phyloP scores from a whole-genome alignment of 2,113 vertebrate species.

The Rhipidura dahli region DNA sequence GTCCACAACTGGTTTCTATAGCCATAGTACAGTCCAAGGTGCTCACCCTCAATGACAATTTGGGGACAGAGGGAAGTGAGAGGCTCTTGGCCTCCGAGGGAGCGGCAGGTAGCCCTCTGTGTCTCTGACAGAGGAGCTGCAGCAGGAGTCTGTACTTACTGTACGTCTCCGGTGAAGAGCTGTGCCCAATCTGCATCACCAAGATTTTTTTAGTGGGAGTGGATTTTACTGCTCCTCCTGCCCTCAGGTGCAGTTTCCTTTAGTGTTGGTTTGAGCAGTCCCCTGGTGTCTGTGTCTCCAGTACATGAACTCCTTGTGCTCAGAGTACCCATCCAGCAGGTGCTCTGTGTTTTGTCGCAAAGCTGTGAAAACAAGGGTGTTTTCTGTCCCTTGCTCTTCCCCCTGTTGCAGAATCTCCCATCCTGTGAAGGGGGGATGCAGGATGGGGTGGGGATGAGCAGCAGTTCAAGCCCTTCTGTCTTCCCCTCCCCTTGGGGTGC shows the following conservation, averaged over 20 bases:
- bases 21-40: background rate
- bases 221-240: background rate
- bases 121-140: accelerated
- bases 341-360: background rate
- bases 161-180: background rate
- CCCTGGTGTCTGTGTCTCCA: background rate
- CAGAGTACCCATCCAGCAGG: background rate
- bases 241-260: background rate
- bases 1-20: background rate
- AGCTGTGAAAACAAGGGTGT: background rate
- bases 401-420: background rate
- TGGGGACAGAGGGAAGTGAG: background rate
- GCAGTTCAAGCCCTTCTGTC: background rate
- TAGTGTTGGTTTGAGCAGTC: background rate
- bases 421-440: background rate
- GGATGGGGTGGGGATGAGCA: background rate
- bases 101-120: background rate
- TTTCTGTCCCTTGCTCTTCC: background rate
- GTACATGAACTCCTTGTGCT: background rate
- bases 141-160: background rate
- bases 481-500: accelerated
- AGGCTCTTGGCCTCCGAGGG: background rate
- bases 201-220: background rate
- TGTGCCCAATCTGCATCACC: accelerated
- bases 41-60: accelerated